Evolutionary conservation across 2,888 invertebrate species (phyloP).

Genomic region (Tetragonisca angustula): DNA sequence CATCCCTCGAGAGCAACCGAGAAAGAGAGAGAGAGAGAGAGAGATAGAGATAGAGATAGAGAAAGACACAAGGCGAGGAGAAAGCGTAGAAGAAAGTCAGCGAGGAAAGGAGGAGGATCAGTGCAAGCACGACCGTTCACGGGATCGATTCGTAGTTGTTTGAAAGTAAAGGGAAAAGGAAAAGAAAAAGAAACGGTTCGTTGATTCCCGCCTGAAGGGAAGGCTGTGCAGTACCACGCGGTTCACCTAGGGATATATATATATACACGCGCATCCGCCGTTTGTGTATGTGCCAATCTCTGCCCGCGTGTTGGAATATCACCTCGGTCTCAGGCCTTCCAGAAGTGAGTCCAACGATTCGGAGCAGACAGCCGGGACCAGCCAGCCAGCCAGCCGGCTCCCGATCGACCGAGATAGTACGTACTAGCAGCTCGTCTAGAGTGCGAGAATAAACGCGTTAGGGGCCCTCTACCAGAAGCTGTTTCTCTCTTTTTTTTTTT

Average conservation of each 20-base stretch:
- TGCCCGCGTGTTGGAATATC: slow-evolving; percentile 23
- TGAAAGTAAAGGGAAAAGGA: background rate
- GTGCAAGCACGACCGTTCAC: slow-evolving; percentile 52
- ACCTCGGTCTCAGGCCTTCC: slow-evolving; percentile 6
- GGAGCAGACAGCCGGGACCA: background rate
- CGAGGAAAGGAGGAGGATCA: slow-evolving; percentile 57
- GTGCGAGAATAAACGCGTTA: slow-evolving; percentile 31
- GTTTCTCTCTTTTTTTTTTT: background rate
- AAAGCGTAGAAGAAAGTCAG: slow-evolving; percentile 54
- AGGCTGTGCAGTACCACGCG: slow-evolving; percentile 32
- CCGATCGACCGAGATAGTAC: slow-evolving; percentile 19
- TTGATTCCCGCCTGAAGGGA: background rate
- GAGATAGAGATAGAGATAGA: too few species aligned
- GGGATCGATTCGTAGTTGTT: slow-evolving; percentile 19
- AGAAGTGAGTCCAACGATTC: slow-evolving; percentile 41
- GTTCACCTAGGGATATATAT: background rate
- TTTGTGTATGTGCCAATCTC: slow-evolving; percentile 14
- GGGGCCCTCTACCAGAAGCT: slow-evolving; percentile 28
- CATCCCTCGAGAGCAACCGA: slow-evolving; percentile 34
- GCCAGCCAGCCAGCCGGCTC: background rate
- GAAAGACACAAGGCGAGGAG: slow-evolving; percentile 34
- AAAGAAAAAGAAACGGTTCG: background rate
- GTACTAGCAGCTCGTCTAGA: slow-evolving; percentile 9
- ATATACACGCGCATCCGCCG: slow-evolving; percentile 1
- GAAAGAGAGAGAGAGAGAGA: slow-evolving; percentile 8